Conservation (phyloP, 2,888 invertebrate species). For the Cantharis flavilabris region DNA sequence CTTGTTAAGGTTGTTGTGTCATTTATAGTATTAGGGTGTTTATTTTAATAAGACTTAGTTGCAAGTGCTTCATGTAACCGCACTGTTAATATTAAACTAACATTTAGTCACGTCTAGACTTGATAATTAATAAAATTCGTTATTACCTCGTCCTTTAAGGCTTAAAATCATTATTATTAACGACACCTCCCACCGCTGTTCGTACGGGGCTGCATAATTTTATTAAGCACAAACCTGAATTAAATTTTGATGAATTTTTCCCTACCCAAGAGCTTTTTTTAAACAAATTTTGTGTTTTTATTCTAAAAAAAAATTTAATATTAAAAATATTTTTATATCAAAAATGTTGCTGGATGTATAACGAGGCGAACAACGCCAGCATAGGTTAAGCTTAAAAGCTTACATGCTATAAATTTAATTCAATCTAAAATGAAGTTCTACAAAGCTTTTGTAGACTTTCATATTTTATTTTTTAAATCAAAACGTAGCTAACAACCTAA, state of each 20-base stretch:
- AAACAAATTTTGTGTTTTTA: background rate
- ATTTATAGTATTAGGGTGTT: background rate
- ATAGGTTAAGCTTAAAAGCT: background rate
- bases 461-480: background rate
- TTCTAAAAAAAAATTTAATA: background rate
- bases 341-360: background rate
- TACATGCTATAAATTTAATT: background rate
- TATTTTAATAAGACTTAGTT: background rate
- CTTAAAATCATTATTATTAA: conserved; percentile 7
- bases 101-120: conserved; percentile 8
- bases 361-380: too few species aligned
- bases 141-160: background rate
- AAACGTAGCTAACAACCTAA: background rate
- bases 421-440: background rate
- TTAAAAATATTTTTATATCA: background rate
- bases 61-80: background rate
- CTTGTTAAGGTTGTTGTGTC: conserved; percentile 3
- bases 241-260: background rate
- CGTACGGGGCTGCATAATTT: background rate
- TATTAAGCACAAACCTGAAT: background rate
- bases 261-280: background rate
- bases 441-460: background rate
- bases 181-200: background rate
- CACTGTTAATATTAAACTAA: conserved; percentile 6
- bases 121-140: conserved; percentile 5